A percentile compares a stretch with the other conserved stretches of the same genome.
These are phyloP conservation scores for Brachirus orientalis DNA, from an alignment of 2,113 vertebrate genomes.

Conservation along the genomic window DNA sequence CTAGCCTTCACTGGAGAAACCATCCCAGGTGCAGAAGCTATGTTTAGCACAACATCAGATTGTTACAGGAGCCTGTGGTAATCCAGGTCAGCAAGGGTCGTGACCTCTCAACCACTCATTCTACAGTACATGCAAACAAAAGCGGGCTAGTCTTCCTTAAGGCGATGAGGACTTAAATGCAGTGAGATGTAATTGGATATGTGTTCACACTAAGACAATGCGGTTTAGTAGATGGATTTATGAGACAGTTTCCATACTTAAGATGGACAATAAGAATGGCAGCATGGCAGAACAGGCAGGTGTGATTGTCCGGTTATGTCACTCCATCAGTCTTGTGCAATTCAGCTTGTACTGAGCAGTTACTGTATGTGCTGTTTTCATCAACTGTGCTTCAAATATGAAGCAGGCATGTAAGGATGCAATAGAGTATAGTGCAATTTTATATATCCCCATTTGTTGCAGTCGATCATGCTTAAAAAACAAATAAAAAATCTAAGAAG, in stretches of 20 bases:
- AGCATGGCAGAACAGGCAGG: constrained; percentile 13
- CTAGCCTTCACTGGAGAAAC: constrained; percentile 40
- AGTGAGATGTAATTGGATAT: constrained; percentile 21
- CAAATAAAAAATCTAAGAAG: too few species aligned
- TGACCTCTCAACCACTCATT: constrained; percentile 37
- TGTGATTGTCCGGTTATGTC: constrained; percentile 45
- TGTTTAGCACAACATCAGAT: constrained; percentile 70
- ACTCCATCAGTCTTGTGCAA: neutral
- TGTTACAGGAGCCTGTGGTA: constrained; percentile 48
- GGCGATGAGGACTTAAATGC: neutral
- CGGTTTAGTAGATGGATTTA: constrained; percentile 50
- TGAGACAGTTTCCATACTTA: constrained; percentile 32
- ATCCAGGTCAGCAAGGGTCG: constrained; percentile 62
- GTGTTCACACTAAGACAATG: constrained; percentile 1
- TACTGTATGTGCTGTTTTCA: too few species aligned
- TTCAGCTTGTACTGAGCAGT: too few species aligned
- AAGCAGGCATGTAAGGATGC: too few species aligned
- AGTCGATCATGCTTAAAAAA: too few species aligned
- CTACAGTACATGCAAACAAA: constrained; percentile 18
- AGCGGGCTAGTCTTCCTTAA: neutral
- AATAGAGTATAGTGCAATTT: too few species aligned
- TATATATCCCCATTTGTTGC: too few species aligned
- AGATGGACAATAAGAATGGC: constrained; percentile 26
- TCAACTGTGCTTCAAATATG: too few species aligned
- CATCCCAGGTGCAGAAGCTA: constrained; percentile 46